A percentile compares a stretch with the other conserved stretches of the same genome.
Evolutionary conservation across 1,140 invertebrate species (phyloP).

Genomic region (Octopus sinensis): DNA sequence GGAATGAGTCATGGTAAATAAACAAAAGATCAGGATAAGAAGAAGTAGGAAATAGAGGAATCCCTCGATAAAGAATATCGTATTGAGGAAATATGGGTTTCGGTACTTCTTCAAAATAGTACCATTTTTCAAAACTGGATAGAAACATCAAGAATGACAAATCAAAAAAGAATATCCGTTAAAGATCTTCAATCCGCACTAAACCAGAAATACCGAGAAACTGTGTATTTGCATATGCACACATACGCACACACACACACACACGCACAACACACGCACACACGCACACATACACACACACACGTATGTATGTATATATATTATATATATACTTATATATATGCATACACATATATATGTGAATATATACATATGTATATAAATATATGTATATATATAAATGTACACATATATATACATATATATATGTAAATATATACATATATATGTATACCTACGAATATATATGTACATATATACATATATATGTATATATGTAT

Average conservation of each 20-base stretch:
- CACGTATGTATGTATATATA: not conserved
- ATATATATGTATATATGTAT: not conserved
- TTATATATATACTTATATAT: slow-evolving; percentile 2
- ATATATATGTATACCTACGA: not conserved
- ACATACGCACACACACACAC: not conserved
- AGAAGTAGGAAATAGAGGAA: no score
- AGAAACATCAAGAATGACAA: no score
- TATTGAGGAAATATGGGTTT: no score
- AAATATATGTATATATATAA: not conserved
- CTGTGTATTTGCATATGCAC: not conserved
- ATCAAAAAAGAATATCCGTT: no score
- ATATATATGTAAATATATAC: not conserved
- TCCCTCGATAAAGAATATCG: no score
- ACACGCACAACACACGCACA: not conserved
- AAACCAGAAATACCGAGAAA: no score
- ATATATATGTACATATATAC: not conserved
- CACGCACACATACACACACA: not conserved
- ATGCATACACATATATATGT: not conserved
- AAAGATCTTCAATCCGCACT: no score
- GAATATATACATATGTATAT: not conserved
- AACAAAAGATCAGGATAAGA: no score
- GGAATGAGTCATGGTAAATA: no score
- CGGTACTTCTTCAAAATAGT: no score
- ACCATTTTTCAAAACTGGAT: no score
- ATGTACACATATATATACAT: not conserved